These are phyloP conservation scores for Ara ararauna DNA, from an alignment of 2,797 vertebrate genomes.

Conservation along the genomic window DNA sequence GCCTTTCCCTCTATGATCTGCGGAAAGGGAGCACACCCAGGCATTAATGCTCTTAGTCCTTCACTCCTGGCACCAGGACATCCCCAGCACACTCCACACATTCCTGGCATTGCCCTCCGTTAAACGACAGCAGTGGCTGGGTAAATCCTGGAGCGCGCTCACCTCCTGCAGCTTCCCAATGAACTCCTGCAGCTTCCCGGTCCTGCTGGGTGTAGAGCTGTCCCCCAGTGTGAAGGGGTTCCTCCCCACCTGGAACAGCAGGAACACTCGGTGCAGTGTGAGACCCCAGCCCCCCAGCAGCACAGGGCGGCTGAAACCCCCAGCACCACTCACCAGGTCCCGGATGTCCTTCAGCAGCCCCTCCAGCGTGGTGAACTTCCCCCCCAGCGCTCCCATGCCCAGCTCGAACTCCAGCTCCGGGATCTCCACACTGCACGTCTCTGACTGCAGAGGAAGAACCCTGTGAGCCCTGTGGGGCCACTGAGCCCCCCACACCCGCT, in stretches of 20 bases:
- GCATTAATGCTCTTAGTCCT: fast-evolving
- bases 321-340: constrained; percentile 79
- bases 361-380: constrained; percentile 96
- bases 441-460: constrained; percentile 77
- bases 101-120: fast-evolving
- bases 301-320: fast-evolving
- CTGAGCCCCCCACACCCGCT: fast-evolving
- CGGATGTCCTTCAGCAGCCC: constrained; percentile 91
- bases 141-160: not conserved
- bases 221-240: constrained; percentile 94
- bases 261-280: not conserved
- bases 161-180: constrained; percentile 85
- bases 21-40: fast-evolving
- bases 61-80: fast-evolving
- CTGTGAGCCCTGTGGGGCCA: fast-evolving
- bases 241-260: constrained; percentile 81
- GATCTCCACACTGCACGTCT: constrained; percentile 89
- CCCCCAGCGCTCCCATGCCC: constrained; percentile 91
- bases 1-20: constrained; percentile 82
- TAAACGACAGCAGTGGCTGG: fast-evolving
- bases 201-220: constrained; percentile 75
- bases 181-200: constrained; percentile 84
- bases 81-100: fast-evolving
- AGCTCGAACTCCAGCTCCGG: constrained; percentile 96
- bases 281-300: not conserved